These are phyloP conservation scores for Ornithorhynchus anatinus DNA, from an alignment of 2,113 vertebrate genomes.

Conservation along the genomic window DNA sequence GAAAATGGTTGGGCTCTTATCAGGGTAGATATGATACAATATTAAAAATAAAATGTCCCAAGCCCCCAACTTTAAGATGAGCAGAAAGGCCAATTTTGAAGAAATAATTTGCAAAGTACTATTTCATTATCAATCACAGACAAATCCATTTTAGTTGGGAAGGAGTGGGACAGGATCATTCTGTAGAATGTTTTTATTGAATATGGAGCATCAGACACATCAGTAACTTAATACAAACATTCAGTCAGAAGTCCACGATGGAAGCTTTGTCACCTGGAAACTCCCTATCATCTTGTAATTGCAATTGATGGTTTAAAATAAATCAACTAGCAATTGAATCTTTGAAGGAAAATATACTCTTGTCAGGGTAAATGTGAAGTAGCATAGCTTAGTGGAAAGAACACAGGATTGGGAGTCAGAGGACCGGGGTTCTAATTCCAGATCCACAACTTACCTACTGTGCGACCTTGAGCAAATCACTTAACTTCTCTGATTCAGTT, in stretches of 20 bases:
- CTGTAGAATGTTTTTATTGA: constrained; percentile 1
- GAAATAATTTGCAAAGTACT: background rate
- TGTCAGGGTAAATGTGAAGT: constrained; percentile 15
- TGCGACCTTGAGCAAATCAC: too few species aligned
- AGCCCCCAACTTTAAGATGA: background rate
- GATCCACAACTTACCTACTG: too few species aligned
- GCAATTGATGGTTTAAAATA: background rate
- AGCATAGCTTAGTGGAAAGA: too few species aligned
- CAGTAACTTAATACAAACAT: background rate
- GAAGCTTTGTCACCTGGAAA: constrained; percentile 8
- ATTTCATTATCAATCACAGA: background rate
- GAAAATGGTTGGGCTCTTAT: background rate
- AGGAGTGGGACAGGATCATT: background rate
- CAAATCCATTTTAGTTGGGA: background rate
- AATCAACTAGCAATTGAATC: background rate
- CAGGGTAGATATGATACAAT: background rate
- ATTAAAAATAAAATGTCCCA: background rate
- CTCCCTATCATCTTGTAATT: constrained; percentile 8
- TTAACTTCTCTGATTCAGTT: too few species aligned
- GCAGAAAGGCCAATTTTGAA: background rate
- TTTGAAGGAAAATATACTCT: constrained; percentile 8
- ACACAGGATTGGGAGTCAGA: too few species aligned
- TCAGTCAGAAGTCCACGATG: background rate
- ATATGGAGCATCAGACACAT: background rate
- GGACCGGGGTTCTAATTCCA: too few species aligned